phyloP scores from a whole-genome alignment of 2,113 vertebrate genomes.

The Prochilodus magdalenae region DNA sequence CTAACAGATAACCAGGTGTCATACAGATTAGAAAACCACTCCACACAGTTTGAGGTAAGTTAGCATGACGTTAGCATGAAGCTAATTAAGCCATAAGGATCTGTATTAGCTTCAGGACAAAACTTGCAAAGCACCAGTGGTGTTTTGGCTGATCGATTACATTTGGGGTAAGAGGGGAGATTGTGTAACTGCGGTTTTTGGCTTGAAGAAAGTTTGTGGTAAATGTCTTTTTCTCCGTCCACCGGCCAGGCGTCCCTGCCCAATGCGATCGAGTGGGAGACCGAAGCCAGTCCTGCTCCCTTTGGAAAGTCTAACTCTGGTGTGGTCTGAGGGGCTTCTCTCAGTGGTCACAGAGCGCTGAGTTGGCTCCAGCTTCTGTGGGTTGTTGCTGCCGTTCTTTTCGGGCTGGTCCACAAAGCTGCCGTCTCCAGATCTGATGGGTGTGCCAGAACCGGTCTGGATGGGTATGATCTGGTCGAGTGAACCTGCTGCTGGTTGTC shows the following conservation, averaged over 20 bases:
- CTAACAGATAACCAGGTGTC: too few relatives aligned
- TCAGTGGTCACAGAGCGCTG: neutral
- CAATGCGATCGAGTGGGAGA: conserved; percentile 46
- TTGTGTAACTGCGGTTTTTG: neutral
- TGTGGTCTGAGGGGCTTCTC: conserved; percentile 13
- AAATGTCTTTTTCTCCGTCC: conserved; percentile 12
- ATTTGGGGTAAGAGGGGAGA: neutral
- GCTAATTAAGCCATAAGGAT: too few relatives aligned
- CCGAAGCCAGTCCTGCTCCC: conserved; percentile 35
- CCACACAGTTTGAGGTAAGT: too few relatives aligned
- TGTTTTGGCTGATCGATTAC: neutral
- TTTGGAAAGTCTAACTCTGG: conserved; percentile 29
- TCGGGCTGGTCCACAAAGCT: neutral
- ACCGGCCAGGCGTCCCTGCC: conserved; percentile 27
- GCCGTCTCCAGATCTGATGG: neutral
- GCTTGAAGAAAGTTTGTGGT: neutral
- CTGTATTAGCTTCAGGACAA: too few relatives aligned
- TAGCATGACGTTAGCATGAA: too few relatives aligned
- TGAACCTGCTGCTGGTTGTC: neutral
- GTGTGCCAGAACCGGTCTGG: neutral
- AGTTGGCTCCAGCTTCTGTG: neutral
- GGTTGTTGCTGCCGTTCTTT: conserved; percentile 1
- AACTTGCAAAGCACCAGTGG: neutral
- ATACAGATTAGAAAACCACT: too few relatives aligned
- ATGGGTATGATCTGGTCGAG: conserved; percentile 4